Evolutionary conservation across 1,140 invertebrate species (phyloP), one percentile per base, ranked within the genome.

Genomic region (Drosophila dunni): DNA sequence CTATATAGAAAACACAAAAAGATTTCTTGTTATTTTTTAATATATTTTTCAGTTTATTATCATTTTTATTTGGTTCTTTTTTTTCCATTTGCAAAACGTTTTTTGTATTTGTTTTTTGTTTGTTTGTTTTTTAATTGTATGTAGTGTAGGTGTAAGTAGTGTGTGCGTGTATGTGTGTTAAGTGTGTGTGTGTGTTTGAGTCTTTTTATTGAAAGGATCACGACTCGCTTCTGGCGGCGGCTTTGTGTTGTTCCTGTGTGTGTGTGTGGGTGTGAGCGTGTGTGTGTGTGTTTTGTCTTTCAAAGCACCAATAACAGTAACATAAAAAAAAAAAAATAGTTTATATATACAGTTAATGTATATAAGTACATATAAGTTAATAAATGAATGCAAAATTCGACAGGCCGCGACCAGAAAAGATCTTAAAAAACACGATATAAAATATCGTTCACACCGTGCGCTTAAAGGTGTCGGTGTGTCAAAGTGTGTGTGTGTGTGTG

Each of bases 301-400:
- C 34, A 71, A 85, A 85, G 81, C 81, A 85, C 81, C 81, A 70
- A 75, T 85, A 85, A 85, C 81, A 84, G 42, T 81, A 79, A 69
- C 34, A 84, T 51, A 79, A 42, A 68, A 66, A 71, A 38, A 46
- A 69, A 50, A 62, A 24, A 51, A 65, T 64, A 61, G 60, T 29
- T 29, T 29, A 56, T 54, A 79, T 48, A 78, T 60, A 66, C 9
- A 53, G 9, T 8, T 33, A 50, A 38, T n/a, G 64, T 66, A 66
- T 66, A 68, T 58, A 58, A 67, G 44, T 67, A 61, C 46, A 58
- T 65, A 69, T 65, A 69, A 40, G 63, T 65, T 61, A 48, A 50
- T 44, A 69, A 75, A 75, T 57, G 60, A 71, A 81, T 65, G 65
- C 54, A 54, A 71, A 85, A 75, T 75, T 85, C 64, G 75, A 75